Base-by-base conservation (phyloP, 1,140 invertebrate genomes). In the Adoxophyes honmai region DNA sequence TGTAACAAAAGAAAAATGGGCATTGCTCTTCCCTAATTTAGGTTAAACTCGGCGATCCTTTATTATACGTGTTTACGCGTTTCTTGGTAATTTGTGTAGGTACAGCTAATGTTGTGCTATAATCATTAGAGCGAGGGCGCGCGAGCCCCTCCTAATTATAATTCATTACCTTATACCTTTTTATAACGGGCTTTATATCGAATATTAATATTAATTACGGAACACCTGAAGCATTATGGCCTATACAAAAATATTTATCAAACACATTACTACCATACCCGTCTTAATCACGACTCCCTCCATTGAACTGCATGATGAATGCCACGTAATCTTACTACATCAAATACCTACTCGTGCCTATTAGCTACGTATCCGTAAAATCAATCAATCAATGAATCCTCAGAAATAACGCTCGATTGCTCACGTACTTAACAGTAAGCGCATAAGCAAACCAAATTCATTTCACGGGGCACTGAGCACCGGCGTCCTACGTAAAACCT, bases 31-130 rank as follows among this genome's bases (percentile, higher is more conserved):
- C 63, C 66, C 58, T 64, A 77, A 74, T 73, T 78, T 70, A 62
- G 61, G 59, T 62, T 67, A 75, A 75, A 73, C 58, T 70, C 68
- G 52, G 66, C 68, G 62, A 70, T 70, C 73, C 75, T 61, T 71
- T 72, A 66, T 78, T 70, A 77, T 74, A 78, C 73, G 71, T 76
- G 73, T 78, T 81, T 81, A 78, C 76, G 67, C 68, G 73, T 77
- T 74, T 73, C 70, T 71, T 71, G 62, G 66, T 73, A 78, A 77
- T 79, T 81, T 79, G 73, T 73, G 70, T 75, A 68, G 66, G 70
- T 21, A 48, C 42, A 48, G 68, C 71, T 78, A 78, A 81, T 74
- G 75, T 78, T 76, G 63, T 65, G 58, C 69, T 60, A 64, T 70
- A 73, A 69, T 74, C 73, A 69, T 80, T 80, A 75, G 64, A 66